These are phyloP conservation scores for Mesitornis unicolor DNA, from an alignment of 2,113 vertebrate genomes.

Conservation along the genomic window DNA sequence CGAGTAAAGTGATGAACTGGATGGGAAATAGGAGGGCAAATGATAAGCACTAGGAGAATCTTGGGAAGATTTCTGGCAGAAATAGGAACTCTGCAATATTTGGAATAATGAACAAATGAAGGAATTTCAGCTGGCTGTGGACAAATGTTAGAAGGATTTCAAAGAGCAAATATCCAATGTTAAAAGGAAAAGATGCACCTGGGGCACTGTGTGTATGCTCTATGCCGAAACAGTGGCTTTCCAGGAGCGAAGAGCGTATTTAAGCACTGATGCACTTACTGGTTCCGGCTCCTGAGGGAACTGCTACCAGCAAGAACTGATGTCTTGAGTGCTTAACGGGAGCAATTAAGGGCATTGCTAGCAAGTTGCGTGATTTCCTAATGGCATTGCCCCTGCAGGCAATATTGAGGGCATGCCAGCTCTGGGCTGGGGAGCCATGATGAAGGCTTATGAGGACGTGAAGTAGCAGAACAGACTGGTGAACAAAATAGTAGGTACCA, in stretches of 20 bases:
- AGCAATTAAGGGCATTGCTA: neutral
- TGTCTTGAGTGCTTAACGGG: neutral
- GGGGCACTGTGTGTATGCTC: neutral
- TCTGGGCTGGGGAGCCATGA: neutral
- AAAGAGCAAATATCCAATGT: neutral
- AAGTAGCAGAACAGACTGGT: neutral
- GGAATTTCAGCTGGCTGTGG: neutral
- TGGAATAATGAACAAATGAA: neutral
- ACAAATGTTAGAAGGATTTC: neutral
- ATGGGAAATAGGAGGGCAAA: neutral
- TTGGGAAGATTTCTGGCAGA: neutral
- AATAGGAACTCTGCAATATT: neutral
- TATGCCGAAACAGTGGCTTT: neutral
- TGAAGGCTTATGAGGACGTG: neutral
- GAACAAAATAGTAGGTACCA: neutral
- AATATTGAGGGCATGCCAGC: neutral
- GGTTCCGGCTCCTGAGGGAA: neutral
- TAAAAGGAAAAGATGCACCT: neutral
- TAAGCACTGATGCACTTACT: neutral
- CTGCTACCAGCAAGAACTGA: neutral
- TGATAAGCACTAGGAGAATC: neutral
- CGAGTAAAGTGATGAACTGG: neutral
- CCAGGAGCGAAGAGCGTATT: neutral
- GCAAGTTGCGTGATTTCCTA: neutral
- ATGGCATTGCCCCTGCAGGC: neutral